Evolutionary conservation across 2,113 vertebrate species (phyloP).

Genomic region (Narcine bancroftii): DNA sequence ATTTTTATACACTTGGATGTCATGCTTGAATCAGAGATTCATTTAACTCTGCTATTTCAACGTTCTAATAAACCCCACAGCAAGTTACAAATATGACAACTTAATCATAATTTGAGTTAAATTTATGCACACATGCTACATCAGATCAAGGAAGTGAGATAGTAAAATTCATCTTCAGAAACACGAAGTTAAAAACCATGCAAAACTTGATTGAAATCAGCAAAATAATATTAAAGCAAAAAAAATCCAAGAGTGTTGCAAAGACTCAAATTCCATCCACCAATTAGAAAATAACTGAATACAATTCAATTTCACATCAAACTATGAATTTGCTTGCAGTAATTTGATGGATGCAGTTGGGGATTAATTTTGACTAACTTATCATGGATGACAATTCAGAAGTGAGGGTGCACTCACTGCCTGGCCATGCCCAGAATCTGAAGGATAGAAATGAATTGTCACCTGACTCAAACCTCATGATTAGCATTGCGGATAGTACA

Average conservation of each 20-base stretch:
- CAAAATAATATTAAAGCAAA: background rate
- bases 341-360: background rate
- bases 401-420: background rate
- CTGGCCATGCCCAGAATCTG: background rate
- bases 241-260: background rate
- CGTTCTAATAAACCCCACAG: background rate
- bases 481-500: no score
- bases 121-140: background rate
- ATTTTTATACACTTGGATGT: background rate
- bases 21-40: background rate
- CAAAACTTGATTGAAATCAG: background rate
- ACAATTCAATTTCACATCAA: background rate
- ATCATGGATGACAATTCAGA: background rate
- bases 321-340: background rate
- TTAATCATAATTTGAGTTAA: background rate
- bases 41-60: slow-evolving; percentile 4
- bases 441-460: background rate
- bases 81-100: background rate
- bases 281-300: background rate
- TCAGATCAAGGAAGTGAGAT: background rate
- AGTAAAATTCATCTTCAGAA: background rate
- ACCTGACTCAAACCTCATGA: no score
- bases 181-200: background rate
- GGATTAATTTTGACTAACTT: background rate
- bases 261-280: background rate